Evolutionary conservation across 1,140 invertebrate species (phyloP), one percentile per base, ranked within the genome.

Genomic region (Tetramorium simillimum): DNA sequence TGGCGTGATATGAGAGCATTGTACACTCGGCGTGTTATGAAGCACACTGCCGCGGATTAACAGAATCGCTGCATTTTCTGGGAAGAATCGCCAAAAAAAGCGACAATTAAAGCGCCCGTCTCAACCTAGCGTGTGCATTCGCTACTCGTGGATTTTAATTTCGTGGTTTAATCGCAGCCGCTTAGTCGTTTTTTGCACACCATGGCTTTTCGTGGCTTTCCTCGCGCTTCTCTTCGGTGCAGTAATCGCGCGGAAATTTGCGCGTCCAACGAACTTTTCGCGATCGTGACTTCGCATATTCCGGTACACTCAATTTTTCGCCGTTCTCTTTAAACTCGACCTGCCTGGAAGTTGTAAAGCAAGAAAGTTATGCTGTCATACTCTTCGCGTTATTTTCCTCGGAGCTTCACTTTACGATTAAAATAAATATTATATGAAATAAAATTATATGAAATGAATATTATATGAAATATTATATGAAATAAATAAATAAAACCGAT

Each of bases 81-180:
- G 14, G 18, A 46, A 75, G 9, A n/a, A 28, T 18, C 5, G 12
- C 24, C 16, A 16, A 60, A 73, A 72, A 73, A 75, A 58, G 16
- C 24, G 24, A 43, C 51, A 58, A 72, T 75, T 75, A 75, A 84
- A 60, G 51, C 40, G 69, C 33, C 2, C 43, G 24, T 37, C 62
- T n/a, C 80, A 21, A 21, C 12, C 7, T 4, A 24, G 16, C 76
- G 18, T 33, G 28, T 65, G 60, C 40, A 58, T 43, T 69, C 63
- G 16, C 7, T n/a, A 58, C 58, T 24, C 72, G 62, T n/a, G 58
- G 28, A 78, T 80, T 90, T 88, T 80, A 87, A 86, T 87, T 87
- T 87, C 14, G 67, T 16, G 33, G 53, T 46, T 84, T 76, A 67
- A 86, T 86, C 46, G 82, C 33, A 46, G 62, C 18, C 46, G 69